Conservation (phyloP, 2,888 invertebrate genomes). For the Cremastobaeus sp. region DNA sequence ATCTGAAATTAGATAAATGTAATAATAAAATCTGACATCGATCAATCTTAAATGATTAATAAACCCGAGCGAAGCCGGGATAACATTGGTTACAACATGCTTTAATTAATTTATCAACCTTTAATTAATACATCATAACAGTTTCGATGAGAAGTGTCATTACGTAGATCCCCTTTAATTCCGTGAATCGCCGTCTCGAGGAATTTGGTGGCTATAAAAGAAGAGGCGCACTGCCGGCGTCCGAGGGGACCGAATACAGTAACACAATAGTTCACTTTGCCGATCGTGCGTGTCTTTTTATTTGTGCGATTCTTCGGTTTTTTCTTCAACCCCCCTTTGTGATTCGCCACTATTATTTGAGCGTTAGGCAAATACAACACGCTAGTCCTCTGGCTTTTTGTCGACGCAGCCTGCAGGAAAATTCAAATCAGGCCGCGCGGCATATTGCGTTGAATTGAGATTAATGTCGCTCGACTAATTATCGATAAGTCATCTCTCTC, state of each 20-base stretch:
- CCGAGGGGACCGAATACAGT: conserved; percentile 41
- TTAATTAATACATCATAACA: conserved; percentile 47
- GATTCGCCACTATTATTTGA: conserved; percentile 72
- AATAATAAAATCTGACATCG: conserved; percentile 3
- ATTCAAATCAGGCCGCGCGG: conserved; percentile 76
- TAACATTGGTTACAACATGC: conserved; percentile 18
- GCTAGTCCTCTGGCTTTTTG: conserved; percentile 70
- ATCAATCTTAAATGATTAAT: conserved; percentile 30
- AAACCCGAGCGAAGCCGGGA: not conserved
- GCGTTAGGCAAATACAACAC: conserved; percentile 77
- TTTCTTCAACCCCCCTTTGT: conserved; percentile 58
- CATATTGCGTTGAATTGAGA: conserved; percentile 77
- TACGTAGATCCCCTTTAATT: conserved; percentile 55
- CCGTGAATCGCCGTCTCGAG: conserved; percentile 36
- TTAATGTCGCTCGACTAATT: conserved; percentile 76
- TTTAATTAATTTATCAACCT: conserved; percentile 39
- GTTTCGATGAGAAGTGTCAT: conserved; percentile 27
- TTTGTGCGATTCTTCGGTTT: conserved; percentile 35
- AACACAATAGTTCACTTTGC: conserved; percentile 58
- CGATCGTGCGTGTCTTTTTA: conserved; percentile 58
- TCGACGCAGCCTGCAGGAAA: conserved; percentile 68
- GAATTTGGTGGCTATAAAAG: conserved; percentile 39
- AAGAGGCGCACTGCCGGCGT: conserved; percentile 22
- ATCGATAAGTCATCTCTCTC: conserved; percentile 63
- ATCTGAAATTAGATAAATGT: conserved; percentile 13